phyloP scores from a whole-genome alignment of 2,888 invertebrate species.

The Lapara coniferarum region DNA sequence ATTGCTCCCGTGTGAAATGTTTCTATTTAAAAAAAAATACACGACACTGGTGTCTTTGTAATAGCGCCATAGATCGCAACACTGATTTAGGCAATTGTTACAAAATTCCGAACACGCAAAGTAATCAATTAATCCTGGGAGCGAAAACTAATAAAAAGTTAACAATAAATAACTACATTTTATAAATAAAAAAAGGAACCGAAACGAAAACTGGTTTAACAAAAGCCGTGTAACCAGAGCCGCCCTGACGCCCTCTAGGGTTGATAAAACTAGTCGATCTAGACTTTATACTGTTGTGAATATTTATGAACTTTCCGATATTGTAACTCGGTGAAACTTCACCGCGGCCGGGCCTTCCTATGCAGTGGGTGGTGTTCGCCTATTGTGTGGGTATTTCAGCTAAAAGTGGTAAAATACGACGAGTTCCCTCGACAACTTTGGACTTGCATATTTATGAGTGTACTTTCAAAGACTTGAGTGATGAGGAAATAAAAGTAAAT shows the following conservation, averaged over 20 bases:
- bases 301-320: slow-evolving; percentile 76
- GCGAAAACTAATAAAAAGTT: not conserved
- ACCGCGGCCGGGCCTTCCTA: slow-evolving; percentile 51
- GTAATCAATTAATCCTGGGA: no score
- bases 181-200: slow-evolving; percentile 30
- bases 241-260: slow-evolving; percentile 47
- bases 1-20: no score
- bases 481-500: slow-evolving; percentile 72
- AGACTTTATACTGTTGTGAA: slow-evolving; percentile 65
- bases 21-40: no score
- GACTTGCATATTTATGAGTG: slow-evolving; percentile 77
- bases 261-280: slow-evolving; percentile 60
- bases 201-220: slow-evolving; percentile 50
- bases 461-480: slow-evolving; percentile 74
- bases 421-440: slow-evolving; percentile 65
- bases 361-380: slow-evolving; percentile 56
- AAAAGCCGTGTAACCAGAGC: slow-evolving; percentile 43
- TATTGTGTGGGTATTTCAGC: slow-evolving; percentile 68
- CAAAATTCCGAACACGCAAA: no score
- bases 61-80: no score
- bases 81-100: no score
- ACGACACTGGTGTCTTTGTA: no score
- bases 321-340: slow-evolving; percentile 68
- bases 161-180: no score
- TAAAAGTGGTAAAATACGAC: slow-evolving; percentile 69